Evolutionary conservation across 2,113 vertebrate species (phyloP), one percentile per base, ranked within the genome.

Genomic region (Daphoenositta chrysoptera): DNA sequence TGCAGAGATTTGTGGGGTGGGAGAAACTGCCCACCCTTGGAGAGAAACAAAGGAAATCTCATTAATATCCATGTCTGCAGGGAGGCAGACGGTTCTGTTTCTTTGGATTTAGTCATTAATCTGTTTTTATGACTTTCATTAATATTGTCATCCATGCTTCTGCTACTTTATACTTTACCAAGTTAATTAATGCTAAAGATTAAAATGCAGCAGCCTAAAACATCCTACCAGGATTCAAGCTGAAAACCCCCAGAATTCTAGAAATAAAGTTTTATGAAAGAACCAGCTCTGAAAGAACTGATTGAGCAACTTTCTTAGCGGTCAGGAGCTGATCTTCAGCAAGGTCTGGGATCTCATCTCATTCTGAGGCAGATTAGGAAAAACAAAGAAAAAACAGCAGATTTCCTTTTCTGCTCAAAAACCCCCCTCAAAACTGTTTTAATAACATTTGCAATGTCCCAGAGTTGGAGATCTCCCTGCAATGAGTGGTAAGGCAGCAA

Each of bases 71-170:
- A 1, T 21, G 40, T 86, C 66, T 81, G 71, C 79, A 53, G 58
- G 51, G 68, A 94, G 42, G 33, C 82, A 83, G 71, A 60, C 69
- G 47, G 45, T 57, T 96, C 81, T 88, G 63, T 63, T 96, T 54
- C 84, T 93, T 77, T 65, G 42, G 35, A 61, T 90, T 86, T 70
- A 64, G 64, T 31, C 78, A 90, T 93, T 77, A 93, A 83, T 92
- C 85, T 81, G 51, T 2, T 93, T 88, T 92, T 73, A 94, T 93
- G 90, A 40, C 68, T 93, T 92, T 81, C 76, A 88, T 93, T 88
- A 90, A 50, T 64, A 90, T 53, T 93, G 71, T 66, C 81, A 84
- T 72, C 95, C 78, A 45, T 35, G 47, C 75, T 80, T 64, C 86
- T 93, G 83, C n/a, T 86, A 30, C 79, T 93, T 85, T 87, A 57